Conservation (phyloP, 2,797 vertebrate species). For the Sebastes itinus region DNA sequence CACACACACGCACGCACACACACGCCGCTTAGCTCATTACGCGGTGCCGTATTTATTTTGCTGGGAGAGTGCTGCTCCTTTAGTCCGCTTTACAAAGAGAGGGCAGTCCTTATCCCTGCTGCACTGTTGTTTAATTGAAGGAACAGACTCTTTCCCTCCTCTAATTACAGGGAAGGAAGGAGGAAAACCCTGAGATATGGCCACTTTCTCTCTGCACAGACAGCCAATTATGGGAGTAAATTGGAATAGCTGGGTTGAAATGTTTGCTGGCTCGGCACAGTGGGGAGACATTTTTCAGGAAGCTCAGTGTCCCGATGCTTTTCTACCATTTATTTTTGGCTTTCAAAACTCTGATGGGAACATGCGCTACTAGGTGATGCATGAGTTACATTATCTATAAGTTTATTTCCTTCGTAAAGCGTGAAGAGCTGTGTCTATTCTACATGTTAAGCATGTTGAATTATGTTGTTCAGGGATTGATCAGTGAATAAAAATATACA, state of each 20-base stretch:
- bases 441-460: background rate
- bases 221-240: slow-evolving; percentile 64
- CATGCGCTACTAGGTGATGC: background rate
- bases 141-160: slow-evolving; percentile 88
- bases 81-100: slow-evolving; percentile 76
- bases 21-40: slow-evolving; percentile 25
- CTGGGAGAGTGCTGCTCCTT: slow-evolving; percentile 28
- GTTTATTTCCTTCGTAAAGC: background rate
- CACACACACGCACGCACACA: background rate
- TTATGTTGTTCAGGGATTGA: background rate
- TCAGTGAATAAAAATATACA: background rate
- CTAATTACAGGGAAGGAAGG: slow-evolving; percentile 82
- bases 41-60: slow-evolving; percentile 44
- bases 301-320: slow-evolving; percentile 3
- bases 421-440: background rate
- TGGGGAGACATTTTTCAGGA: slow-evolving; percentile 34
- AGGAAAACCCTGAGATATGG: slow-evolving; percentile 62
- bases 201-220: slow-evolving; percentile 49
- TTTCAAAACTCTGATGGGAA: slow-evolving; percentile 6
- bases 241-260: slow-evolving; percentile 60
- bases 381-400: background rate
- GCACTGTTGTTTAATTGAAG: slow-evolving; percentile 88
- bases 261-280: slow-evolving; percentile 60
- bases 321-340: slow-evolving; percentile 32
- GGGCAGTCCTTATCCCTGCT: slow-evolving; percentile 89